A percentile compares a stretch with the other conserved stretches of the same genome.
Evolutionary conservation across 2,888 invertebrate genomes (phyloP).

Genomic region (Harpalus rubripes): DNA sequence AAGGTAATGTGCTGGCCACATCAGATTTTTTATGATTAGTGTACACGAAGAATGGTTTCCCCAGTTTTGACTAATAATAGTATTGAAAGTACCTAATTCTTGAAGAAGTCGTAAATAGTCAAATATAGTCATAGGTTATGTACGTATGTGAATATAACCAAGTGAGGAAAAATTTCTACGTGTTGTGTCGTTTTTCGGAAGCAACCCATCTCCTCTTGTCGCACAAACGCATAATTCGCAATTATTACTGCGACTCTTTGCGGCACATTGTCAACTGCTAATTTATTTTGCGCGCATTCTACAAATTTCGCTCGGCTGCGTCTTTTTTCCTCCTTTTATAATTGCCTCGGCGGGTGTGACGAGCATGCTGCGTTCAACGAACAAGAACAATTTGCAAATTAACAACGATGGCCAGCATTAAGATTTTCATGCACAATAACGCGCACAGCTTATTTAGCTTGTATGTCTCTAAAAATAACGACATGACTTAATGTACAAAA

Average conservation of each 20-base stretch:
- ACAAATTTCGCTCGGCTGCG: constrained; percentile 45
- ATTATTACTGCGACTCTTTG: constrained; percentile 55
- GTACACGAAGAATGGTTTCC: too few species aligned
- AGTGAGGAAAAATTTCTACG: background rate
- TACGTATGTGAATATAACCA: too few species aligned
- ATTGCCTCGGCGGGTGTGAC: constrained; percentile 36
- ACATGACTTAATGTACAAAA: too few species aligned
- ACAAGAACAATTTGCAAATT: constrained; percentile 56
- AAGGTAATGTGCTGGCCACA: too few species aligned
- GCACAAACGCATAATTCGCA: constrained; percentile 50
- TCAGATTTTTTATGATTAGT: too few species aligned
- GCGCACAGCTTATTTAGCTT: background rate
- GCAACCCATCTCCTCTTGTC: background rate
- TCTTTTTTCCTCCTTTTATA: constrained; percentile 50
- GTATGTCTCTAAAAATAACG: too few species aligned
- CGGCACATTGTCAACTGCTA: constrained; percentile 39
- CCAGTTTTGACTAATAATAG: too few species aligned
- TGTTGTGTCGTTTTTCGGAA: constrained; percentile 17
- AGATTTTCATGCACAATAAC: constrained; percentile 49
- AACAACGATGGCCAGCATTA: constrained; percentile 18
- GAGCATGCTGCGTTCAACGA: constrained; percentile 29
- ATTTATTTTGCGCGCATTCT: constrained; percentile 43
- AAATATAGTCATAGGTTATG: too few species aligned
- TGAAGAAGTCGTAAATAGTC: too few species aligned
- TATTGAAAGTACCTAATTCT: too few species aligned